These are phyloP conservation scores for Ichneumoninae sp. DNA, from an alignment of 2,888 invertebrate genomes.

Conservation along the genomic window DNA sequence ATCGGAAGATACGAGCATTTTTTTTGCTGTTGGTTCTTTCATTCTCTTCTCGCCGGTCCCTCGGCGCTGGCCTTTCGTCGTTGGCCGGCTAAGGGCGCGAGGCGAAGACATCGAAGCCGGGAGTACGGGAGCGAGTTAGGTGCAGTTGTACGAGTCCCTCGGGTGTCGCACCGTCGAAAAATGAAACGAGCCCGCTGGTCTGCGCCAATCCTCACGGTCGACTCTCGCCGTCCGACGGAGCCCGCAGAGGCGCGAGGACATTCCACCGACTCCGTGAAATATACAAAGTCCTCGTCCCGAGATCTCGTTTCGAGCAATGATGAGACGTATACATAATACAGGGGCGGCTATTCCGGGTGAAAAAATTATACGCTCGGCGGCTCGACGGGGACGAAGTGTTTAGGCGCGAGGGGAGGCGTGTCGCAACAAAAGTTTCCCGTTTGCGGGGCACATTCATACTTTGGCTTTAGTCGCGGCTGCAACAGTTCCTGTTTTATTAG, in stretches of 20 bases:
- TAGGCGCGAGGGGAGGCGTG: not conserved
- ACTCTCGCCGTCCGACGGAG: constrained; percentile 20
- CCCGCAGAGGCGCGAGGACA: constrained; percentile 7
- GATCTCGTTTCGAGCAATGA: constrained; percentile 49
- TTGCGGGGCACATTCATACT: not conserved
- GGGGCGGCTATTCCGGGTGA: not conserved
- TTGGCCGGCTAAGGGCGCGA: not conserved
- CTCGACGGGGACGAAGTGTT: not conserved
- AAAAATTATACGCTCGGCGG: not conserved
- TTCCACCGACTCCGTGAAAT: constrained; percentile 40
- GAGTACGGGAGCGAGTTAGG: constrained; percentile 49
- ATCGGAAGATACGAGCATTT: constrained; percentile 23
- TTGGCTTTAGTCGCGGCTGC: not conserved
- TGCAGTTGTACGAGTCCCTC: constrained; percentile 66
- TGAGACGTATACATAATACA: constrained; percentile 16
- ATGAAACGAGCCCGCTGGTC: constrained; percentile 41
- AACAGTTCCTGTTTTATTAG: not conserved
- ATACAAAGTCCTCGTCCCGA: constrained; percentile 41
- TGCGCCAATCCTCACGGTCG: constrained; percentile 12
- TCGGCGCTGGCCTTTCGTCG: constrained; percentile 21
- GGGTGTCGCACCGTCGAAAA: constrained; percentile 58
- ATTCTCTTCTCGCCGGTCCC: constrained; percentile 11
- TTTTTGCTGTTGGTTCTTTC: not conserved
- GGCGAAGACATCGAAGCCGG: constrained; percentile 27
- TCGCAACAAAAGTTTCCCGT: not conserved